Percentiles rank a stretch among this genome's conserved stretches.
These are phyloP conservation scores for Ciconia stormi DNA, from an alignment of 2,113 vertebrate species.

Conservation along the genomic window DNA sequence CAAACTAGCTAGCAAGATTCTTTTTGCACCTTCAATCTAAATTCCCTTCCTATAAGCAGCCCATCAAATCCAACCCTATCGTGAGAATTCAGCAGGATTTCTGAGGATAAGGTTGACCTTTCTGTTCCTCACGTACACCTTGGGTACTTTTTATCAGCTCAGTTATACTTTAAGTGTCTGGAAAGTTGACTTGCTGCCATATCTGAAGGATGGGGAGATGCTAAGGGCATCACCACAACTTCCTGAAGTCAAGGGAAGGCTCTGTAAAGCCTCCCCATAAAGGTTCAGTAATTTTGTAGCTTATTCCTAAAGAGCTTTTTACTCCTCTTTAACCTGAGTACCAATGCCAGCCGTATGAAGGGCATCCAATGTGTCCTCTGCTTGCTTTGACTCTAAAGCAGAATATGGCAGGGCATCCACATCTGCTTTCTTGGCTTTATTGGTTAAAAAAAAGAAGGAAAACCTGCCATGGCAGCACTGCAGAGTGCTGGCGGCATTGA, in stretches of 20 bases:
- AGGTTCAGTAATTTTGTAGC: neutral
- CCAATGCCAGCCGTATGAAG: neutral
- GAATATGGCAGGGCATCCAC: neutral
- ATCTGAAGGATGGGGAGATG: neutral
- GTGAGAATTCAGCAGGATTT: neutral
- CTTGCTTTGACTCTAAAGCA: neutral
- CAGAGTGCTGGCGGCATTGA: slow-evolving; percentile 12
- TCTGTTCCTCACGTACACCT: neutral
- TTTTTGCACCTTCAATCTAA: neutral
- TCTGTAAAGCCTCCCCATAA: neutral
- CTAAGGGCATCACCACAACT: neutral
- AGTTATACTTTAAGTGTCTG: neutral
- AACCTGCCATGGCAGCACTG: neutral
- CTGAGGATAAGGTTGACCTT: neutral
- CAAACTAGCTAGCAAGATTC: neutral
- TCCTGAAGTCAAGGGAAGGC: neutral
- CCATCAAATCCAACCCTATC: neutral
- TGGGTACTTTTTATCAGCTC: neutral
- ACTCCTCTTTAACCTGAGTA: neutral
- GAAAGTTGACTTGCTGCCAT: neutral
- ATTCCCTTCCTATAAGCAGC: neutral
- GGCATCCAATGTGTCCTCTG: neutral
- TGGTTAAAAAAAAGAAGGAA: neutral
- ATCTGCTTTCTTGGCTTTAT: slow-evolving; percentile 16
- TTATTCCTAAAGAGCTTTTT: neutral